These are phyloP conservation scores for Myoxocephalus aenaeus DNA, from an alignment of 2,797 vertebrate species.

Conservation along the genomic window DNA sequence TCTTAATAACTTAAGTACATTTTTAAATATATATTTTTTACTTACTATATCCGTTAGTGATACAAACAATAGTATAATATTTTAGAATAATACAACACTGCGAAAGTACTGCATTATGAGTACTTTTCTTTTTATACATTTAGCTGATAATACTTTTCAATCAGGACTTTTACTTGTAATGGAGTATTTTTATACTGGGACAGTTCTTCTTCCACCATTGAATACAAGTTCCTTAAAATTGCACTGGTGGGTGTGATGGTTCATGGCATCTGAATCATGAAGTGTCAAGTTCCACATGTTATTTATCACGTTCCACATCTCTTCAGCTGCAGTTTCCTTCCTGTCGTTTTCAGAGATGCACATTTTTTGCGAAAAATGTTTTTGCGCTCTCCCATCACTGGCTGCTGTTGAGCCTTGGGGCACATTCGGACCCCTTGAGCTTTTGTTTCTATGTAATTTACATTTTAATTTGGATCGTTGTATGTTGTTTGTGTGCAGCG, in stretches of 20 bases:
- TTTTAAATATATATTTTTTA: not conserved
- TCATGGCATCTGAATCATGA: not conserved
- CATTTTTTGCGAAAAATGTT: too few species aligned
- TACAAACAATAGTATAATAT: not conserved
- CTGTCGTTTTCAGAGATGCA: not conserved
- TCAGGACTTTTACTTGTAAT: not conserved
- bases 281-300: not conserved
- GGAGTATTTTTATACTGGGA: not conserved
- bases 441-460: not conserved
- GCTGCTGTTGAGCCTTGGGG: not conserved
- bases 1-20: not conserved
- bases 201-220: not conserved
- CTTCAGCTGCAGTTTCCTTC: not conserved
- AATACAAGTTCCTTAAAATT: not conserved
- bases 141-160: not conserved
- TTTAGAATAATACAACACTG: not conserved
- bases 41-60: not conserved
- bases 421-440: not conserved
- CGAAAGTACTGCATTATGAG: not conserved
- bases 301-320: not conserved
- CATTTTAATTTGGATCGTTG: not conserved
- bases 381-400: not conserved
- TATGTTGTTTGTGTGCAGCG: conserved; percentile 17
- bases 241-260: not conserved
- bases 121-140: not conserved